Base-by-base conservation (phyloP, 2,797 vertebrate genomes). In the Melanotaenia boesemani region DNA sequence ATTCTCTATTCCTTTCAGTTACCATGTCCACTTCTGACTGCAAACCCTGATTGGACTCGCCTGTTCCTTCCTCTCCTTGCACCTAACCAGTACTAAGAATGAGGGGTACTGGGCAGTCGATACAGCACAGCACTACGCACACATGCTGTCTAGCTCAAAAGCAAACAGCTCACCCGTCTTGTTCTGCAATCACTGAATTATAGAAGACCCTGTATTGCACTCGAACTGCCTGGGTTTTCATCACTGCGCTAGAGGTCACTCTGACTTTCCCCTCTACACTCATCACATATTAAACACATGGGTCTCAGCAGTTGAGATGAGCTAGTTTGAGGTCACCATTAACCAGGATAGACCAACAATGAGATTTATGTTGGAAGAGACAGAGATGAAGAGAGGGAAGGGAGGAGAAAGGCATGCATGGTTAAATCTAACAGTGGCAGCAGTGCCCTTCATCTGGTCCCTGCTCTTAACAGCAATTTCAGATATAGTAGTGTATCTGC, bases 181-280 rank as follows among this genome's bases (percentile, higher is more conserved):
- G 85, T 89, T 81, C 87, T 85, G 82, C 58, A 48, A 71, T 77
- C 67, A 54, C 82, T 93, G 89, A 94, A 94, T 94, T 91, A 93
- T 93, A 89, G 86, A 93, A 89, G 87, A 92, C 72, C 81, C 76
- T 82, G 72, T 84, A 89, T 93, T 93, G 90, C 93, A 89, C 86
- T 85, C 32, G 56, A 84, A 86, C 90, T 87, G 91, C 88, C 67
- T 65, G 50, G 84, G 82, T 92, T 93, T 93, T 91, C 89, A 93
- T 93, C 91, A 93, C 86, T 44, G 84, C 3, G 74, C 89, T 88
- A 83, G 89, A 91, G 92, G 93, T 93, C 92, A 94, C 92, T 86
- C 79, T 89, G 92, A 91, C 91, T 90, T 83, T 82, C 78, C 82
- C 82, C 63, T 81, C 55, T 64, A 11, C 32, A 70, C 86, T 93